These are phyloP conservation scores for Eristalis pertinax DNA, from an alignment of 2,888 invertebrate species.

Conservation along the genomic window DNA sequence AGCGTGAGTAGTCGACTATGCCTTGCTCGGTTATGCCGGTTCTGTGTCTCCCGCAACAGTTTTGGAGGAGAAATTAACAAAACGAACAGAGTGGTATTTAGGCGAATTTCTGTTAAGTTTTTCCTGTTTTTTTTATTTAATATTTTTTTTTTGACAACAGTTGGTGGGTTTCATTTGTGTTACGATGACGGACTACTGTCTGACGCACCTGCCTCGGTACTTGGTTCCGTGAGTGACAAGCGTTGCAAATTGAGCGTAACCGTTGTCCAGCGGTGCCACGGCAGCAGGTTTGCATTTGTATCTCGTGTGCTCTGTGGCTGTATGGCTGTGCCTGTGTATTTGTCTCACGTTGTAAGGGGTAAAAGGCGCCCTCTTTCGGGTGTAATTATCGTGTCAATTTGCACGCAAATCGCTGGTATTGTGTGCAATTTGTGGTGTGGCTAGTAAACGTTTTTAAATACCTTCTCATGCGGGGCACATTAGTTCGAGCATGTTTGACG, in stretches of 20 bases:
- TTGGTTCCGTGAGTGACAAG: constrained; percentile 54
- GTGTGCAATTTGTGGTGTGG: constrained; percentile 67
- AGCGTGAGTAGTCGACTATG: constrained; percentile 30
- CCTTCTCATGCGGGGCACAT: constrained; percentile 39
- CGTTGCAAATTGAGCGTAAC: constrained; percentile 65
- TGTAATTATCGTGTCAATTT: constrained; percentile 69
- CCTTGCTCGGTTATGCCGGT: not conserved
- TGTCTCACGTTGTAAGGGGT: constrained; percentile 26
- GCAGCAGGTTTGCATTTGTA: constrained; percentile 8
- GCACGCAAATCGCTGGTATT: constrained; percentile 70
- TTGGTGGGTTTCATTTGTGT: constrained; percentile 31
- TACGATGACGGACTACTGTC: constrained; percentile 32
- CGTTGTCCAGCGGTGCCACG: constrained; percentile 34
- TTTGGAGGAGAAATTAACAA: constrained; percentile 45
- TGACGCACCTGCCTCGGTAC: constrained; percentile 50
- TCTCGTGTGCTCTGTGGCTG: constrained; percentile 1
- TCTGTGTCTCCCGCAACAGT: not conserved
- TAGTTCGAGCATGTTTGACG: not conserved
- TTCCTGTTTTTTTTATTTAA: not conserved
- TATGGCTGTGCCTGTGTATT: not conserved
- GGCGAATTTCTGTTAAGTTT: constrained; percentile 28
- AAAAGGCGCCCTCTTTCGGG: constrained; percentile 14
- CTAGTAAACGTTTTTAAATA: constrained; percentile 67
- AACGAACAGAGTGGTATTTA: constrained; percentile 51
- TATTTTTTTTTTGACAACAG: constrained; percentile 41